Base-by-base conservation (phyloP, 2,888 invertebrate genomes). In the Ariolimax columbianus region DNA sequence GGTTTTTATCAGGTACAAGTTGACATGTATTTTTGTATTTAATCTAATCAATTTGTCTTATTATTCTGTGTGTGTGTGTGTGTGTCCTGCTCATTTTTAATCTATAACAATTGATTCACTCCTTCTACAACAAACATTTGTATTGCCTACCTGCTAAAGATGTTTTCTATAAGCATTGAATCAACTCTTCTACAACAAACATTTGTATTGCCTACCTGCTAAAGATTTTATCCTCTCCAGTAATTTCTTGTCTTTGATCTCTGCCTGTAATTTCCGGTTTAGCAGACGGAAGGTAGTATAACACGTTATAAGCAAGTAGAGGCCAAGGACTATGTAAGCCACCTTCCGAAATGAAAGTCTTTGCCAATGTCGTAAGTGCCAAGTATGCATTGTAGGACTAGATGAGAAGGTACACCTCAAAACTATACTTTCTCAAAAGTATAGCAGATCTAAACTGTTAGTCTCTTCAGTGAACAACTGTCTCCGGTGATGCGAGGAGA, bases 271-370 rank as follows among this genome's bases (percentile, higher is more conserved):
- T 43, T 84, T 87, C 70, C 87, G 79, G 81, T 84, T 88, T 77
- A 92, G 84, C 70, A 92, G 87, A 80, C 91, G 88, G 87, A 91
- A 93, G 36, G 91, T 91, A 4, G 92, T 92, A 86, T 91, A 92
- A 82, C 91, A 91, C 11, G 92, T 91, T 30, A 92, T 88, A 19
- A 92, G 82, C 78, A 91, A 90, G 83, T 93, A 93, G 23, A 89
- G 80, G 43, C 90, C 89, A 51, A 93, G 87, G 75, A 92, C 88
- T 36, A 89, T 84, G 85, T 91, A 90, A 73, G 90, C 91, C 72
- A 91, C 87, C 84, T 89, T 89, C 79, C 87, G 82, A 38, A 90
- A 89, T 14, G 89, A 82, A 51, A 89, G 47, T 87, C 88, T 89
- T 88, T 82, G 73, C 82, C 72, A 68, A 1, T 70, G 43, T 63